Evolutionary conservation across 1,140 invertebrate species (phyloP).

Genomic region (Orchesella cincta): DNA sequence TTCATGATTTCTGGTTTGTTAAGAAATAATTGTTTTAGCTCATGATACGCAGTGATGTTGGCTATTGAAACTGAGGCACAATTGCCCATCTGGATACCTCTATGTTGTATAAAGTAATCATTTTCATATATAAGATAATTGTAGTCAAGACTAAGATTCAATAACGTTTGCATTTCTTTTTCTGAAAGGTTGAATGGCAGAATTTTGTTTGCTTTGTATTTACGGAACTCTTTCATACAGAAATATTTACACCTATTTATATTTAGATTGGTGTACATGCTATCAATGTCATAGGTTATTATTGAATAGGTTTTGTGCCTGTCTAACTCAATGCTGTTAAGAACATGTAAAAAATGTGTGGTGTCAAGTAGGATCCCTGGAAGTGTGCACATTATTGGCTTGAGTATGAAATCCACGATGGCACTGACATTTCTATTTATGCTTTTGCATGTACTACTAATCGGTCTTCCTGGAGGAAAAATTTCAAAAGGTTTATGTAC

Average conservation of each 20-base stretch:
- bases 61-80: constrained; percentile 3
- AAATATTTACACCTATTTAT: background rate
- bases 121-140: background rate
- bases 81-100: constrained; percentile 24
- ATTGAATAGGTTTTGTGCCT: background rate
- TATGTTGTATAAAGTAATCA: background rate
- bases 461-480: no score
- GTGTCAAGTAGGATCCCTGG: background rate
- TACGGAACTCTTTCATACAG: background rate
- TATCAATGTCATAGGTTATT: background rate
- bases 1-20: background rate
- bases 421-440: no score
- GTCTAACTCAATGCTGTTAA: background rate
- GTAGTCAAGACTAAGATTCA: constrained; percentile 1
- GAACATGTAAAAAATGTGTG: background rate
- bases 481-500: no score
- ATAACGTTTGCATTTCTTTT: background rate
- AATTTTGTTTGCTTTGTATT: background rate
- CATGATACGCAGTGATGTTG: background rate
- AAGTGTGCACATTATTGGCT: background rate
- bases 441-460: no score
- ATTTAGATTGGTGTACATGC: constrained; percentile 8
- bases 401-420: no score
- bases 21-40: background rate
- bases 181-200: background rate